Evolutionary conservation across 2,888 invertebrate species (phyloP), one percentile per base, ranked within the genome.

Genomic region (Acrobasis suavella): DNA sequence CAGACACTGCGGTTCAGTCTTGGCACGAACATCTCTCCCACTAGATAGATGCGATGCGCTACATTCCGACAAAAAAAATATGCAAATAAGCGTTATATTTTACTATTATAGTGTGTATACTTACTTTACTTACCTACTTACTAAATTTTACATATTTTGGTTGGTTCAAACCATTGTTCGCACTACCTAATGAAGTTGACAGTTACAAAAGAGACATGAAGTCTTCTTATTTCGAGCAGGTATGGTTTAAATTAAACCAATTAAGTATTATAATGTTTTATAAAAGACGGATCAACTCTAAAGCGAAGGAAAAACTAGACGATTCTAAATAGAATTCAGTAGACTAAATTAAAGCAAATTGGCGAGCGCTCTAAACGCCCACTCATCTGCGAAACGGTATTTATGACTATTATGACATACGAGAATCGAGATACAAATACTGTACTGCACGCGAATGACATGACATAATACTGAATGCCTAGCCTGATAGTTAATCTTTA

Each of bases 261-360:
- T 10, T 10, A 12, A 10, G 14, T 9, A 42, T n/a, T n/a, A n/a
- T n/a, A n/a, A n/a, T n/a, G n/a, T n/a, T n/a, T n/a, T n/a, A n/a
- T n/a, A 14, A 42, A 12, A 42, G 42, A 42, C 42, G 2, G 12
- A 42, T 46, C n/a, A 46, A 46, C 6, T n/a, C 10, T 42, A 42
- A 42, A 46, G 46, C n/a, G 46, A n/a, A 32, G 32, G 5, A 32
- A 14, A 14, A 46, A 46, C 14, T n/a, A 12, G 46, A 46, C 46
- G 46, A n/a, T 39, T 38, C 16, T 16, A 39, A 55, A 55, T 39
- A 37, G n/a, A 37, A 52, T 5, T 9, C 3, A 14, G 39, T 39
- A 55, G 55, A 39, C 55, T 16, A 55, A 55, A 55, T 38, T 39
- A 55, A 39, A 55, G 39, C 15, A 55, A 55, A 38, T 55, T 55